Percentiles rank a stretch among this genome's conserved stretches.
Evolutionary conservation across 2,797 vertebrate genomes (phyloP).

Genomic region (Sitta carolinensis): DNA sequence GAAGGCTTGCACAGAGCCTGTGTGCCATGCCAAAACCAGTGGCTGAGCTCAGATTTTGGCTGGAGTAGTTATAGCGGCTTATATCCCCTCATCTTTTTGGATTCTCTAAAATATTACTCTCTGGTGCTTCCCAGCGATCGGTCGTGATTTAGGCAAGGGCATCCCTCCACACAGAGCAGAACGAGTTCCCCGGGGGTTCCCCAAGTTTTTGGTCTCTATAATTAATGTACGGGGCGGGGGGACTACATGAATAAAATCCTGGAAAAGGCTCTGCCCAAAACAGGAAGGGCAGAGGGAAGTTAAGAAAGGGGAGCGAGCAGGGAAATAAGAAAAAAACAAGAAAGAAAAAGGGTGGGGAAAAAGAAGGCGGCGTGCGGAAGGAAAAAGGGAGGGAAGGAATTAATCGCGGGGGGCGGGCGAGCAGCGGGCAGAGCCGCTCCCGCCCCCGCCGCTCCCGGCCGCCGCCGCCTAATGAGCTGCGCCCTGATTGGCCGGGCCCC

Average conservation of each 20-base stretch:
- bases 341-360: no score
- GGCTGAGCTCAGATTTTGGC: neutral
- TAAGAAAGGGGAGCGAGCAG: rapidly evolving
- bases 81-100: neutral
- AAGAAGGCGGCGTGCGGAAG: neutral
- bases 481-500: slow-evolving; percentile 71
- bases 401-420: neutral
- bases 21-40: rapidly evolving
- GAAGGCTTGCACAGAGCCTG: no score
- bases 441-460: neutral
- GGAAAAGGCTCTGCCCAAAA: neutral
- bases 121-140: neutral
- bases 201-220: neutral
- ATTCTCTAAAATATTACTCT: neutral
- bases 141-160: neutral
- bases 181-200: neutral
- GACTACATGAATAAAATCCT: neutral
- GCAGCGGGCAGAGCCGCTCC: neutral
- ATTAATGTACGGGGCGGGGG: neutral
- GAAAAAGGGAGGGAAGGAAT: neutral
- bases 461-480: slow-evolving; percentile 50
- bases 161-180: neutral
- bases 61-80: neutral
- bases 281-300: neutral
- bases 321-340: neutral